Base-by-base conservation (phyloP, 2,797 vertebrate species). In the Lates japonicus region DNA sequence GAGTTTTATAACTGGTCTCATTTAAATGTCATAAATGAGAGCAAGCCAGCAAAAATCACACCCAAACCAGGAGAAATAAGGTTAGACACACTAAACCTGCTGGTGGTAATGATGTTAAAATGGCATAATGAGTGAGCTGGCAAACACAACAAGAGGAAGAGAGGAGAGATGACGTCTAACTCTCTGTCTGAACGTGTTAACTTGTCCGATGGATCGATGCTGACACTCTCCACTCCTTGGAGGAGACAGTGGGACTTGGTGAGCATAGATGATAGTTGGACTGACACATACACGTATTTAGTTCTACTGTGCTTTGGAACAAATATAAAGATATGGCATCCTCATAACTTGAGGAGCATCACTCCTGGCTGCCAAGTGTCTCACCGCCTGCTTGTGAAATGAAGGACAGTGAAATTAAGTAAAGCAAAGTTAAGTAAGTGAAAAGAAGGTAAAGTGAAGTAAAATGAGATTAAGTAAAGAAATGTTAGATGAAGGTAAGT, bases 301-400 rank as follows among this genome's bases (percentile, higher is more conserved):
- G 19, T 20, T 68, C 49, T 42, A 73, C 54, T 49, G 37, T 19
- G 73, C 64, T 57, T 33, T 58, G 42, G n/a, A 20, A 48, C 64
- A 69, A 33, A 29, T 1, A 67, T 39, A 52, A 66, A 74, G 52
- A 70, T 79, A 65, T 48, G 61, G 46, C 49, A 70, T 70, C 16
- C 54, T 85, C 62, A 57, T 2, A 48, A 57, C 66, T 74, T 70
- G 22, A 52, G 49, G 3, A 35, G 25, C 41, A 63, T 70, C 54
- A 20, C 17, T 22, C 16, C 41, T 80, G 77, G 77, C 68, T 44
- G 33, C 57, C 75, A 57, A 46, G 49, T 3, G 57, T 41, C 39
- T 41, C 39, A 11, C 39, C 39, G 2, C 3, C 39, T 14, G 12
- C 41, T 42, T 42, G 41, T 42, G 41, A 5, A 33, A 58, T 29